Conservation (phyloP, 2,797 vertebrate genomes). For the Poecilia velifera region DNA sequence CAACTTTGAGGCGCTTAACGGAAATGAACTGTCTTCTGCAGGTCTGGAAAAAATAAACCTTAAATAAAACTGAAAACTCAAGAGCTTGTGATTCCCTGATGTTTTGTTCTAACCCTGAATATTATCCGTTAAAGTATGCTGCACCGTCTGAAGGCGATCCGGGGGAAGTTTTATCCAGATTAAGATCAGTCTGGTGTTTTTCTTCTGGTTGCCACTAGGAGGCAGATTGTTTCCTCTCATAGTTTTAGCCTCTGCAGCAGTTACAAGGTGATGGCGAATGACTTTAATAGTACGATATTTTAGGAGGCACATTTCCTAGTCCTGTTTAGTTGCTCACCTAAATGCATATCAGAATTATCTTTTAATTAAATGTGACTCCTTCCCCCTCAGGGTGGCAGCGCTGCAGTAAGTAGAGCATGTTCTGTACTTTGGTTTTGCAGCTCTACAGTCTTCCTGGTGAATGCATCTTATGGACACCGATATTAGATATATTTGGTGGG, state of each 20-base stretch:
- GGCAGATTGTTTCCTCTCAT: slow-evolving; percentile 49
- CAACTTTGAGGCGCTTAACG: slow-evolving; percentile 89
- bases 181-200: slow-evolving; percentile 1
- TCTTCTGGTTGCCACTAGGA: slow-evolving; percentile 59
- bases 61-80: slow-evolving; percentile 99
- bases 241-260: slow-evolving; percentile 68
- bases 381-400: neutral
- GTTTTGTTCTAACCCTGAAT: slow-evolving; percentile 42
- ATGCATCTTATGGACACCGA: slow-evolving; percentile 62
- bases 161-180: slow-evolving; percentile 20
- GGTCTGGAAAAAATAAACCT: slow-evolving; percentile 97
- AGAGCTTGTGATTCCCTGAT: slow-evolving; percentile 75
- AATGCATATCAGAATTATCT: neutral
- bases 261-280: slow-evolving; percentile 59
- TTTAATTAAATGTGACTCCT: neutral
- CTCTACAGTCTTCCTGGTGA: slow-evolving; percentile 41
- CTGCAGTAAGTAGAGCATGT: slow-evolving; percentile 29
- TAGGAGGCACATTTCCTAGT: neutral
- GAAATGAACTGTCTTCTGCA: slow-evolving; percentile 98
- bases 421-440: slow-evolving; percentile 39
- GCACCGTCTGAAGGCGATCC: neutral
- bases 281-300: slow-evolving; percentile 16
- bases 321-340: neutral
- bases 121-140: slow-evolving; percentile 9
- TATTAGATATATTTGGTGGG: slow-evolving; percentile 21